Evolutionary conservation across 2,888 invertebrate species (phyloP).

Genomic region (Drosophila siamana): DNA sequence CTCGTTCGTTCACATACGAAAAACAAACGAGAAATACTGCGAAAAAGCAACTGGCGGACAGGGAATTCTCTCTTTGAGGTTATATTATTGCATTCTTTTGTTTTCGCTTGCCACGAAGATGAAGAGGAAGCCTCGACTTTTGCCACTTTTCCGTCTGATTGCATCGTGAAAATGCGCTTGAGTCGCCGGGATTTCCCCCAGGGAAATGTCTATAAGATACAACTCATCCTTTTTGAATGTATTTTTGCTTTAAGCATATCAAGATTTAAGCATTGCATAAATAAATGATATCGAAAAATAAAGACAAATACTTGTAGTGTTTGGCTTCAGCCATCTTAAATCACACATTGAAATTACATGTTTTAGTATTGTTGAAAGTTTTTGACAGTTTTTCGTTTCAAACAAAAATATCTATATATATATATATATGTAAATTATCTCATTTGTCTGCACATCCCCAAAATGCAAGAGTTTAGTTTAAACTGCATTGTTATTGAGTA

Average conservation of each 20-base stretch:
- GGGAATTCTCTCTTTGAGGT: slow-evolving; percentile 5
- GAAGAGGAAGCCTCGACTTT: slow-evolving; percentile 1
- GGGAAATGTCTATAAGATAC: not conserved
- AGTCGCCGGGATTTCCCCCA: not conserved
- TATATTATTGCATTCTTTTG: slow-evolving; percentile 14
- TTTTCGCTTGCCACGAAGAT: not conserved
- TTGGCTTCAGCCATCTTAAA: too few species aligned
- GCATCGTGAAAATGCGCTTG: not conserved
- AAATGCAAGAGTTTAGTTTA: too few species aligned
- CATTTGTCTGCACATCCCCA: too few species aligned
- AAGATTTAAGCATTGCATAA: not conserved
- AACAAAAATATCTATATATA: too few species aligned
- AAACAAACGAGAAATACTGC: not conserved
- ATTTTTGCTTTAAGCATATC: not conserved
- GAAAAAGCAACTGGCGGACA: slow-evolving; percentile 1
- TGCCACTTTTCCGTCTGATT: slow-evolving; percentile 8
- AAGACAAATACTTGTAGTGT: too few species aligned
- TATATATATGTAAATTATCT: too few species aligned
- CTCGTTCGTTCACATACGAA: not conserved
- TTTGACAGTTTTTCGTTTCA: too few species aligned
- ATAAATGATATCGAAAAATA: too few species aligned
- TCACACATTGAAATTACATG: too few species aligned
- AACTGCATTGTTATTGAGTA: too few species aligned
- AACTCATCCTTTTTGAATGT: not conserved
- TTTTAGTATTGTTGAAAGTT: too few species aligned